phyloP scores from a whole-genome alignment of 2,888 invertebrate genomes.

The Diarsia rubi region DNA sequence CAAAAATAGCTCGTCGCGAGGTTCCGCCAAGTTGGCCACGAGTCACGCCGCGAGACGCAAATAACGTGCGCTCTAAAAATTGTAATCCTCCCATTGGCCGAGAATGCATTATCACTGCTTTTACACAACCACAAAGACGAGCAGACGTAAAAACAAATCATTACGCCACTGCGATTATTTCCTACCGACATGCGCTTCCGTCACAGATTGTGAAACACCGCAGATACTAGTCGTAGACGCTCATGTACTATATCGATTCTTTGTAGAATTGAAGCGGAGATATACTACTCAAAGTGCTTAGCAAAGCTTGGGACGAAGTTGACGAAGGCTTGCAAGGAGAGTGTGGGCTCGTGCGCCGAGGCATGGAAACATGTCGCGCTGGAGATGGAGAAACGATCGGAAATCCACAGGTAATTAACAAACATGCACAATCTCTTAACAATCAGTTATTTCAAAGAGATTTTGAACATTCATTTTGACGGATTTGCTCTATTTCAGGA shows the following conservation, averaged over 20 bases:
- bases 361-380: conserved; percentile 97
- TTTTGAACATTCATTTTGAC: conserved; percentile 45
- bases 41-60: conserved; percentile 77
- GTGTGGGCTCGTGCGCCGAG: conserved; percentile 95
- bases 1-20: conserved; percentile 82
- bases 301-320: conserved; percentile 96
- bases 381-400: conserved; percentile 98
- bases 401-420: conserved; percentile 93
- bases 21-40: conserved; percentile 84
- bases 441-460: conserved; percentile 46
- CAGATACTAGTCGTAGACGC: conserved; percentile 32
- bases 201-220: conserved; percentile 56
- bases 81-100: conserved; percentile 71
- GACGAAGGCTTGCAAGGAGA: conserved; percentile 95
- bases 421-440: conserved; percentile 18
- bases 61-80: conserved; percentile 76
- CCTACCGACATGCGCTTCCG: conserved; percentile 67
- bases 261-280: conserved; percentile 97
- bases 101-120: conserved; percentile 72
- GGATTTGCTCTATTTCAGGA: conserved; percentile 87
- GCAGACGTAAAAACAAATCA: conserved; percentile 68
- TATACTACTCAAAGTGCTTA: conserved; percentile 97
- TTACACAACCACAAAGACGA: conserved; percentile 71
- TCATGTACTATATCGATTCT: conserved; percentile 53
- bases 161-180: conserved; percentile 70